A percentile compares a stretch with the other conserved stretches of the same genome.
phyloP scores from a whole-genome alignment of 92 coral and sea anemone genomes.

The Phenganax marumi region DNA sequence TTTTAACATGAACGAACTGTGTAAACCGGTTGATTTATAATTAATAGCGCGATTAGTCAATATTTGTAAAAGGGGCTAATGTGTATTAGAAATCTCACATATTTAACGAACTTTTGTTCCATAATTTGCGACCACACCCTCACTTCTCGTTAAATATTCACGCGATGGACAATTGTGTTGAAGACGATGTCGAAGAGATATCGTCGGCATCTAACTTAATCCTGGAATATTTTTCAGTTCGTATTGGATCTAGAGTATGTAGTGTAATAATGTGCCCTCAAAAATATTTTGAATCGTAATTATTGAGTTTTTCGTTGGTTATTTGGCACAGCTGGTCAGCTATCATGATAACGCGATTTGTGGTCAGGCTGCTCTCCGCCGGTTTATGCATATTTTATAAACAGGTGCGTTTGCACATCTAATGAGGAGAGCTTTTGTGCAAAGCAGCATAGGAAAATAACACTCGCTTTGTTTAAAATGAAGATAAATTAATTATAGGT shows the following conservation, averaged over 20 bases:
- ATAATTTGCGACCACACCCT: conserved; percentile 37
- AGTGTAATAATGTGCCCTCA: background rate
- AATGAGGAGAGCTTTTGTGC: conserved; percentile 25
- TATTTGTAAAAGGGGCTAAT: conserved; percentile 46
- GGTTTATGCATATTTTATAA: conserved; percentile 44
- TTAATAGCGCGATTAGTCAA: conserved; percentile 44
- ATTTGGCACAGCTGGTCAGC: conserved; percentile 45
- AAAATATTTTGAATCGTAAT: background rate
- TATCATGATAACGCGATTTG: conserved; percentile 36
- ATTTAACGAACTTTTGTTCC: conserved; percentile 33
- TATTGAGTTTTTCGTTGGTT: conserved; percentile 35
- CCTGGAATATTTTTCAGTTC: background rate
- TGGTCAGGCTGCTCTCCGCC: conserved; percentile 40
- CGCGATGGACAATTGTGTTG: conserved; percentile 3
- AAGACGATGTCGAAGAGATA: background rate
- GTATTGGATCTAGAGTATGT: background rate
- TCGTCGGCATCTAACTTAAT: background rate
- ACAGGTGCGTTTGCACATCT: conserved; percentile 45
- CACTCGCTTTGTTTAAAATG: conserved; percentile 14
- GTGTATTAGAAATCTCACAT: conserved; percentile 41
- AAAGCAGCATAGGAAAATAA: conserved; percentile 6
- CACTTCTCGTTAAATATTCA: conserved; percentile 35
- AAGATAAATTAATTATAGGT: conserved; percentile 1
- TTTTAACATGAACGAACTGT: conserved; percentile 43
- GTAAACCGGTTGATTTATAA: conserved; percentile 45